Evolutionary conservation across 2,113 vertebrate species (phyloP).

Genomic region (Nibea coibor): DNA sequence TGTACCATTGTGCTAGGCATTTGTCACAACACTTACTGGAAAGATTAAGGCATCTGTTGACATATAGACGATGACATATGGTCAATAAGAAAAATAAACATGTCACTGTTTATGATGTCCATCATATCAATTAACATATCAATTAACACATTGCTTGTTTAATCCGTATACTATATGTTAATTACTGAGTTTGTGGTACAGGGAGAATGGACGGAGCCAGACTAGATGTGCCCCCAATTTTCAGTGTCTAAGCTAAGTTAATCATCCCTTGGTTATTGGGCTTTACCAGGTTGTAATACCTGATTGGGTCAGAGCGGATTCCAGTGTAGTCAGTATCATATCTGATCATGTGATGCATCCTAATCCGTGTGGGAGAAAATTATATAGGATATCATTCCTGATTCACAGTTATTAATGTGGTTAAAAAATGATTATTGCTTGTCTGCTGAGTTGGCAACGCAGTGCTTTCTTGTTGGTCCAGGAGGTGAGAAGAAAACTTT

Average conservation of each 20-base stretch:
- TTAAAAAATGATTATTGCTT: background rate
- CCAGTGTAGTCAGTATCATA: too few relatives aligned
- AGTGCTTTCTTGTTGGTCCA: background rate
- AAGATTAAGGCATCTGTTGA: background rate
- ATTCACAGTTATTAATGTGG: background rate
- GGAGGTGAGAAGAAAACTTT: background rate
- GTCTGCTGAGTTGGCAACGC: background rate
- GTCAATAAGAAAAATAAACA: background rate
- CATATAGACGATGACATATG: background rate
- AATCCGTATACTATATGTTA: background rate
- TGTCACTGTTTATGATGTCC: background rate
- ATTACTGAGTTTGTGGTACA: background rate
- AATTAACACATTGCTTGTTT: background rate
- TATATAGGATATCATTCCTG: background rate
- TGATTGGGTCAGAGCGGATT: background rate
- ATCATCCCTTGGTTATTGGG: background rate
- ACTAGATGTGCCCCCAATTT: background rate
- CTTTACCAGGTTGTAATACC: background rate
- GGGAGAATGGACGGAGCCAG: background rate
- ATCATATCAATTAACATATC: background rate
- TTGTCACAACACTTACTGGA: background rate
- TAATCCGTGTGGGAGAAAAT: background rate
- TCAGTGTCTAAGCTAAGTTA: constrained; percentile 1
- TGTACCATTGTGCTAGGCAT: background rate
- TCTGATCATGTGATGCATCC: background rate